Evolutionary conservation across 1,140 invertebrate genomes (phyloP), one percentile per base, ranked within the genome.

Genomic region (Piezodorus guildinii): DNA sequence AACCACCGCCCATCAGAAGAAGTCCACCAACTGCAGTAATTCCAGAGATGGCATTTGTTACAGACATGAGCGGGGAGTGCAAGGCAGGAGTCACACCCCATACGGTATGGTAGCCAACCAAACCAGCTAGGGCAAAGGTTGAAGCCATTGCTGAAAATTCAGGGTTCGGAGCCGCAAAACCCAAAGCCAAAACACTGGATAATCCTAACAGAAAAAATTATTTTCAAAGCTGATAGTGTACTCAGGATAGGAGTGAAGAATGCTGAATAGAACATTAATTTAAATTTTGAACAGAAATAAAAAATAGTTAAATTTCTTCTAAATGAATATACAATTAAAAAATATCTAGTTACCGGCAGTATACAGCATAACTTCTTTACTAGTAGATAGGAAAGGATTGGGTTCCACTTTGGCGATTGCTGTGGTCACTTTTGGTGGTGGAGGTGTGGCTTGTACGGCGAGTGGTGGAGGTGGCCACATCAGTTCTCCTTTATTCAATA

Each of bases 11-110:
- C 90, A 84, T 86, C 34, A 92, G 76, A 54, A 92, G 75, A 65
- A 94, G 74, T 4, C 89, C 91, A 63, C 91, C 91, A 19, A 92
- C 91, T 59, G 90, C 90, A 1, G 91, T 94, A 68, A 93, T 91
- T 25, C 91, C 91, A 17, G 89, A 92, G 68, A 95, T 88, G 63
- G 91, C 91, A 76, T 95, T 95, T 2, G 91, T 95, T 0, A 94
- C 91, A 3, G 88, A 91, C 91, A 95, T 95, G 16, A 95, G 80
- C 4, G 91, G 91, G 5, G 90, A 92, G 76, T 94, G 91, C 9
- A 94, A 80, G 34, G 91, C 90, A 21, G 91, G 91, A 15, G 87
- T 90, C 8, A 95, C 91, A 52, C 87, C 88, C 91, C 91, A 95
- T 21, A 95, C 91, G 5, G 90, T 94, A 75, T 94, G 90, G 75